phyloP scores from a whole-genome alignment of 2,113 vertebrate genomes.

The Genyomyrus donnyi region DNA sequence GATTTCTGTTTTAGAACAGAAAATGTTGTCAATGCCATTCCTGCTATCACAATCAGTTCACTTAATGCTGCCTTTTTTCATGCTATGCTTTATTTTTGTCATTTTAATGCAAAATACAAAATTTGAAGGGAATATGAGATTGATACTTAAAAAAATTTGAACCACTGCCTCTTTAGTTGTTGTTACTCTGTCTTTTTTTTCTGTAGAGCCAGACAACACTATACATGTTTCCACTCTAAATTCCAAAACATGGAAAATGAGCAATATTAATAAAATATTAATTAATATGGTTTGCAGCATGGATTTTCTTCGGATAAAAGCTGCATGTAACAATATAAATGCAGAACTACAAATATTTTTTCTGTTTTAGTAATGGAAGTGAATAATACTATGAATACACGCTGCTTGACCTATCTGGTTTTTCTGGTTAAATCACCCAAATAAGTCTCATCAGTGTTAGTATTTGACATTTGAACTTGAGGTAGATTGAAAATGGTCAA shows the following conservation, averaged over 20 bases:
- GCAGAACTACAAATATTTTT: background rate
- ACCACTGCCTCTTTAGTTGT: background rate
- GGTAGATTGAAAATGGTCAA: constrained; percentile 49
- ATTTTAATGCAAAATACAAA: background rate
- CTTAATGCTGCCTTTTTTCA: background rate
- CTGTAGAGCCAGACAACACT: background rate
- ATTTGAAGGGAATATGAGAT: background rate
- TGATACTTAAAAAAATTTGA: background rate
- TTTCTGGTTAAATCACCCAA: background rate
- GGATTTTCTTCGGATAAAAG: background rate
- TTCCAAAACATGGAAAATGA: background rate
- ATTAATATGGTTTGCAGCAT: background rate
- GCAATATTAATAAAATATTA: background rate
- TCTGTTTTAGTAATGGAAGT: background rate
- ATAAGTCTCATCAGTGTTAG: background rate
- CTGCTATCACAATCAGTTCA: background rate
- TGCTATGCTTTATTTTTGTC: background rate
- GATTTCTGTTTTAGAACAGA: background rate
- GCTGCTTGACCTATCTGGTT: background rate
- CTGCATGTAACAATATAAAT: background rate
- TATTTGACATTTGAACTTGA: constrained; percentile 41
- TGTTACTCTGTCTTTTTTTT: background rate
- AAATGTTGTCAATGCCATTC: background rate
- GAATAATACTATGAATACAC: background rate
- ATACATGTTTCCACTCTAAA: background rate